Conservation (phyloP, 2,888 invertebrate genomes). For the Pyrochroa serraticornis region DNA sequence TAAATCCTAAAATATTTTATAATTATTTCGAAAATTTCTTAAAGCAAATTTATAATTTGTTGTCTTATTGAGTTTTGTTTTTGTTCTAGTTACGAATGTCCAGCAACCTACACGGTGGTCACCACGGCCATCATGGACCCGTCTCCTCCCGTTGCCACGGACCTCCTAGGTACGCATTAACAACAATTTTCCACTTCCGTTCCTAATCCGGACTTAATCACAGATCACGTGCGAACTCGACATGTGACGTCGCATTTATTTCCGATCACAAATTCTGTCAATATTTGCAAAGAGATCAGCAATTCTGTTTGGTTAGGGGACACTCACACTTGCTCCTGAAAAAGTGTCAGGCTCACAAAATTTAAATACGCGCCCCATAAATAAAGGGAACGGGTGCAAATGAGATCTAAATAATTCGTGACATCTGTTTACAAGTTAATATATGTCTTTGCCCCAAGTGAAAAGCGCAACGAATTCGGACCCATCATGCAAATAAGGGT, state of each 20-base stretch:
- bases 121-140: slow-evolving; percentile 54
- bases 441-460: slow-evolving; percentile 39
- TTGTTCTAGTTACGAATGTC: slow-evolving; percentile 66
- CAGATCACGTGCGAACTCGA: slow-evolving; percentile 35
- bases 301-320: slow-evolving; percentile 34
- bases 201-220: too few relatives aligned
- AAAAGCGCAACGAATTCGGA: slow-evolving; percentile 46
- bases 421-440: slow-evolving; percentile 54
- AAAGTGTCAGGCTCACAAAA: slow-evolving; percentile 3
- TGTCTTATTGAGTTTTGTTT: slow-evolving; percentile 48
- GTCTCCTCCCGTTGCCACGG: slow-evolving; percentile 55
- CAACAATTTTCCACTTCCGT: slow-evolving; percentile 1
- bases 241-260: slow-evolving; percentile 31
- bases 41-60: too few relatives aligned
- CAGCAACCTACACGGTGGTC: slow-evolving; percentile 60
- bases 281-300: slow-evolving; percentile 45
- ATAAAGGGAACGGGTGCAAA: slow-evolving; percentile 29
- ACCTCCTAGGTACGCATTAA: slow-evolving; percentile 52
- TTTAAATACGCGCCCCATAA: slow-evolving; percentile 10
- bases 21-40: too few relatives aligned
- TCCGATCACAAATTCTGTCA: slow-evolving; percentile 32
- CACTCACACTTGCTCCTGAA: slow-evolving; percentile 27
- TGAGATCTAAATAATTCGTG: slow-evolving; percentile 36
- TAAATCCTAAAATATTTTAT: too few relatives aligned
- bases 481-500: slow-evolving; percentile 43